phyloP scores from a whole-genome alignment of 2,113 vertebrate species.

The Peromyscus leucopus region DNA sequence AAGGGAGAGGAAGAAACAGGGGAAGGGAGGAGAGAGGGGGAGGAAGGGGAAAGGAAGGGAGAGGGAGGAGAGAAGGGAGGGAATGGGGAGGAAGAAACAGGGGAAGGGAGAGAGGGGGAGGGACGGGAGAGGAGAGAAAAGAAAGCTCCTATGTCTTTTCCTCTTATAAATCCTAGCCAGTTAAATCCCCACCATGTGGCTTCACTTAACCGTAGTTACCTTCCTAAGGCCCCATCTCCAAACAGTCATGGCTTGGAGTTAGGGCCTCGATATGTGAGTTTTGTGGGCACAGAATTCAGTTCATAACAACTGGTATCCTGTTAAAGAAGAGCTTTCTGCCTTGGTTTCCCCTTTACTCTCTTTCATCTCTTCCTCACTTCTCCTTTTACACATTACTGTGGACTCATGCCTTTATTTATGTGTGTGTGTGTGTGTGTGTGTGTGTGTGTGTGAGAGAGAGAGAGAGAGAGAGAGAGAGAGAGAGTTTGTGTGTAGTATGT shows the following conservation, averaged over 20 bases:
- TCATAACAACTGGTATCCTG: background rate
- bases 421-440: background rate
- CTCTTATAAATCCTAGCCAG: background rate
- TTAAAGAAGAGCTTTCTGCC: slow-evolving; percentile 10
- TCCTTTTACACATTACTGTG: slow-evolving; percentile 13
- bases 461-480: no score
- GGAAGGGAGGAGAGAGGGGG: background rate
- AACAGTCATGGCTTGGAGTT: background rate
- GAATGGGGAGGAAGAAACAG: no score
- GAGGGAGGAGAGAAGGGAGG: background rate
- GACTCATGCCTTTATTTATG: background rate
- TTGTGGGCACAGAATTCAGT: background rate
- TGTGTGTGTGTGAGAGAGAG: no score
- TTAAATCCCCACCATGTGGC: background rate
- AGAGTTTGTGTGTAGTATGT: background rate
- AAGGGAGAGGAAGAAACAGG: no score
- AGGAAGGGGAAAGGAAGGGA: no score
- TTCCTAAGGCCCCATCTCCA: background rate
- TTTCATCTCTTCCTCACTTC: background rate
- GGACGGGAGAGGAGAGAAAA: background rate
- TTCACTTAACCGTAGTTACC: slow-evolving; percentile 26
- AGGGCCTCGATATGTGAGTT: background rate
- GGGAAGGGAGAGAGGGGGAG: no score
- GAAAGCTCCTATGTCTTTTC: background rate
- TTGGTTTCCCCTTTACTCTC: background rate